Evolutionary conservation across 2,113 vertebrate species (phyloP), one percentile per base, ranked within the genome.

Genomic region (Herpailurus yagouaroundi): DNA sequence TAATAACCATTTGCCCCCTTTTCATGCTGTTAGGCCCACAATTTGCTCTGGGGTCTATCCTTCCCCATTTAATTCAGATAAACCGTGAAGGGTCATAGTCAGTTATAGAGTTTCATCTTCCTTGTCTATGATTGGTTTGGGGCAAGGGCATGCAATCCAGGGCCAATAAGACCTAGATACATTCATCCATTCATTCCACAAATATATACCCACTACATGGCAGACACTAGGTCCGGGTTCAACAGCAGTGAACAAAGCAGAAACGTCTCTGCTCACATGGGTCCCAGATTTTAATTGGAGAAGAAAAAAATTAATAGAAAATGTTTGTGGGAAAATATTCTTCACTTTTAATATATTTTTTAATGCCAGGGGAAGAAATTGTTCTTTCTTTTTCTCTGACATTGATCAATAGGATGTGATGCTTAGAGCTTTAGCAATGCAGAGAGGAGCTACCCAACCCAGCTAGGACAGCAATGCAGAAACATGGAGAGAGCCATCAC

Each of bases 281-380:
- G 29, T 1, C 31, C 52, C 27, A 57, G 38, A 71, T 77, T 73
- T n/a, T 94, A 93, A 45, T 7, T 87, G 29, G 15, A 31, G 16
- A 95, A 76, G 18, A 88, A 92, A 85, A 60, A 74, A 73, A 45
- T 41, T 86, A 88, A 73, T 50, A 82, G 41, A 60, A 97, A 23
- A 71, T 57, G 25, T 91, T 93, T 93, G 5, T 11, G 2, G n/a
- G 33, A 4, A 64, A 94, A 91, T 12, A 64, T n/a, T 66, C 7
- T 87, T 73, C 18, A 92, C 29, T 95, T 82, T 80, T 52, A 95
- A 94, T 74, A 74, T 84, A 29, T 88, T 86, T 94, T 73, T 73
- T 80, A 93, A 95, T 57, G 11, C 27, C 41, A 71, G 92, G 76
- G 13, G 87, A 85, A 96, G 27, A 91, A 80, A 77, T 41, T 91